These are phyloP conservation scores for Nemapogon koenigi DNA, from an alignment of 2,888 invertebrate species.

Conservation along the genomic window DNA sequence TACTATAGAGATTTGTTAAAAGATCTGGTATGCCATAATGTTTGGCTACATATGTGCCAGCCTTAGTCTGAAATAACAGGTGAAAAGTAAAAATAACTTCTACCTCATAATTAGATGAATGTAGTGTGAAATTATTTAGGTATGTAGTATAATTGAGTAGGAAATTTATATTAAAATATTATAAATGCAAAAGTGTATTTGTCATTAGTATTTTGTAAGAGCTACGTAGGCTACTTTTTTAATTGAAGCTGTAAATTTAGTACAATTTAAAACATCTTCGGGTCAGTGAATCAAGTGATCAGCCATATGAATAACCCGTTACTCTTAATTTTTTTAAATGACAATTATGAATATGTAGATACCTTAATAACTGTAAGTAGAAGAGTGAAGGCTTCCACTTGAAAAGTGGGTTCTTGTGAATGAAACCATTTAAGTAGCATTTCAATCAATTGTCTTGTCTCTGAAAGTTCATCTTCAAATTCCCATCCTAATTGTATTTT, in stretches of 20 bases:
- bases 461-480: slow-evolving; percentile 65
- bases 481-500: slow-evolving; percentile 70
- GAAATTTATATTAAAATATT: no score
- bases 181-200: no score
- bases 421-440: slow-evolving; percentile 70
- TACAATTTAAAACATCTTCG: no score
- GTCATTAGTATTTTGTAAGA: no score
- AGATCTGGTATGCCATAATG: slow-evolving; percentile 52
- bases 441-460: slow-evolving; percentile 63
- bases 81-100: no score
- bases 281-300: no score
- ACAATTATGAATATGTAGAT: slow-evolving; percentile 13
- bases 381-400: slow-evolving; percentile 64
- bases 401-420: slow-evolving; percentile 53
- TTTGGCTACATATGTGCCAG: slow-evolving; percentile 53
- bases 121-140: slow-evolving; percentile 1
- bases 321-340: no score
- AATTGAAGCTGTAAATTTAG: no score
- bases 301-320: no score
- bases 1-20: slow-evolving; percentile 38
- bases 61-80: slow-evolving; percentile 58
- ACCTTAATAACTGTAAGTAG: slow-evolving; percentile 65
- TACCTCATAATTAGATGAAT: slow-evolving; percentile 10
- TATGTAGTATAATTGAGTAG: no score
- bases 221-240: no score